Evolutionary conservation across 2,113 vertebrate genomes (phyloP).

Genomic region (Podarcis raffonei): DNA sequence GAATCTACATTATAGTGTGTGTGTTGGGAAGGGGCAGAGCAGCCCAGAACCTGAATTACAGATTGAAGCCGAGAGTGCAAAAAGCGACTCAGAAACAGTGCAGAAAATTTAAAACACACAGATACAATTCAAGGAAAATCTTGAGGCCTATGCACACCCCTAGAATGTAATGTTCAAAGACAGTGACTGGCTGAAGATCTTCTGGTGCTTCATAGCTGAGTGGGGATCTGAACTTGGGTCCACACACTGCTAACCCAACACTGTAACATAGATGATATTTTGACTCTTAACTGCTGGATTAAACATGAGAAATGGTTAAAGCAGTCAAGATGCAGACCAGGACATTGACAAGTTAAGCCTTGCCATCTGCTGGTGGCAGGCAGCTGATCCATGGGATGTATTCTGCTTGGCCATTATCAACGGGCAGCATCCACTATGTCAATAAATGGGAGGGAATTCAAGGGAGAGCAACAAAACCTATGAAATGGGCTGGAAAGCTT

Average conservation of each 20-base stretch:
- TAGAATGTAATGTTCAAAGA: background rate
- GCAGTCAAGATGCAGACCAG: background rate
- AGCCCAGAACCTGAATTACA: too few species aligned
- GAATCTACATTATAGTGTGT: too few species aligned
- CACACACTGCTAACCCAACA: background rate
- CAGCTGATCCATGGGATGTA: background rate
- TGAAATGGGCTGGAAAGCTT: slow-evolving; percentile 55
- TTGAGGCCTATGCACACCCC: background rate
- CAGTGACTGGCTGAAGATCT: background rate
- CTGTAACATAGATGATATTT: background rate
- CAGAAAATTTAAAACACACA: too few species aligned
- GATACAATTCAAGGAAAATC: too few species aligned
- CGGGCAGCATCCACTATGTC: background rate
- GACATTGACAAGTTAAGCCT: background rate
- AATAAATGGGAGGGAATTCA: slow-evolving; percentile 51
- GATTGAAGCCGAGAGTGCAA: too few species aligned
- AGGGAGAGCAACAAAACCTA: slow-evolving; percentile 3
- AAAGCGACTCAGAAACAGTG: too few species aligned
- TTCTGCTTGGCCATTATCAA: fast-evolving
- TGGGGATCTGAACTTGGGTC: background rate
- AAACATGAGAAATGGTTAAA: background rate
- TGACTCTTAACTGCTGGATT: background rate
- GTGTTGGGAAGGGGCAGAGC: too few species aligned
- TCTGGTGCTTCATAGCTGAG: background rate
- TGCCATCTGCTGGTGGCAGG: background rate